Percentiles rank a stretch among this genome's conserved stretches.
These are phyloP conservation scores for Cenopis cana DNA, from an alignment of 2,888 invertebrate genomes.

Conservation along the genomic window DNA sequence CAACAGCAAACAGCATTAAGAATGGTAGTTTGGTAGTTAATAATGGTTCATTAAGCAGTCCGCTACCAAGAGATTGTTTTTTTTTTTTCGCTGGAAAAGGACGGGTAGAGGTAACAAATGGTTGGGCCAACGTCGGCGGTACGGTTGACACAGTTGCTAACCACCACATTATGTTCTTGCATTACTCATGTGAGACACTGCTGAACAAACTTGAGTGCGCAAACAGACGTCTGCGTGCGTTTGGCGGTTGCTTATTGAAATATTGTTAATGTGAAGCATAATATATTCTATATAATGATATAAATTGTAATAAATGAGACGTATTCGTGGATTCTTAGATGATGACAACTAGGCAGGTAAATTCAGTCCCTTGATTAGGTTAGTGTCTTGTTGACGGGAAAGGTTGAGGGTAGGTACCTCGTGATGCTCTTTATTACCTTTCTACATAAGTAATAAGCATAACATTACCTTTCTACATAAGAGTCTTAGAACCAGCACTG, in stretches of 20 bases:
- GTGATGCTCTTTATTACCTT: no score
- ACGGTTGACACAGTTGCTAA: constrained; percentile 30
- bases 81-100: no score
- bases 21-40: constrained; percentile 34
- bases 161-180: constrained; percentile 22
- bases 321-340: no score
- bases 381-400: no score
- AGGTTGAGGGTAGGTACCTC: no score
- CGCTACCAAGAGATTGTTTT: no score
- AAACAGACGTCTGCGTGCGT: constrained; percentile 12
- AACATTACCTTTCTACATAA: background rate
- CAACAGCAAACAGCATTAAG: constrained; percentile 23
- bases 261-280: background rate
- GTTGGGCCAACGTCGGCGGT: constrained; percentile 30
- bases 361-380: background rate
- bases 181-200: constrained; percentile 26
- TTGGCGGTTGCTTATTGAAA: background rate
- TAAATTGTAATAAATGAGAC: background rate
- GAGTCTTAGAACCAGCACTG: background rate
- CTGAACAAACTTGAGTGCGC: constrained; percentile 16
- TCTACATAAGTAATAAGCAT: background rate
- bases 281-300: background rate
- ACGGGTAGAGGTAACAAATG: constrained; percentile 17
- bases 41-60: constrained; percentile 33
- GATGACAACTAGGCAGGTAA: background rate